These are phyloP conservation scores for Nothoprocta perdicaria DNA, from an alignment of 2,113 vertebrate genomes.

Conservation along the genomic window DNA sequence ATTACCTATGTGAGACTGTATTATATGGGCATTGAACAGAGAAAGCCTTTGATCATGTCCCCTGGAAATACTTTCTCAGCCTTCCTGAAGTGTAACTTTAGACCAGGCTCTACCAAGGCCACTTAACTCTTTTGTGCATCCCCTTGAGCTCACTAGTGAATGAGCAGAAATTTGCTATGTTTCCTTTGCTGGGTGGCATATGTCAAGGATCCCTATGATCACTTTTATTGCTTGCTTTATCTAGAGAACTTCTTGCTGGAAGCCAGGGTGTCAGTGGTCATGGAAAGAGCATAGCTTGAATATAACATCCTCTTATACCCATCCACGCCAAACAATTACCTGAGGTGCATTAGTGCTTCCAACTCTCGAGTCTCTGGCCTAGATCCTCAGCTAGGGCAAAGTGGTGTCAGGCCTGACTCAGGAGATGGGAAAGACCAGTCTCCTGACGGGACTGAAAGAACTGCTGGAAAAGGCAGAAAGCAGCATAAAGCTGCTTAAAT, in stretches of 20 bases:
- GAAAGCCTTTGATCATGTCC: constrained; percentile 39
- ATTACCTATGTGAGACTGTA: not conserved
- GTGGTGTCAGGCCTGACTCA: fast-evolving
- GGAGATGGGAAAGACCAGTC: not conserved
- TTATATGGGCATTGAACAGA: constrained; percentile 9
- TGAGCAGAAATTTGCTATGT: constrained; percentile 13
- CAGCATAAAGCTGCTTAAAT: not conserved
- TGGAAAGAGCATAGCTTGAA: constrained; percentile 19
- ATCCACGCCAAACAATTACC: constrained; percentile 28
- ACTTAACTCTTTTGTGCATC: constrained; percentile 67
- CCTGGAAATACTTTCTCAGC: constrained; percentile 29
- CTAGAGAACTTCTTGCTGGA: constrained; percentile 57
- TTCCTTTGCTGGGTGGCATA: constrained; percentile 29
- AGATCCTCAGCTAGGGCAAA: not conserved
- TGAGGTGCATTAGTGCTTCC: not conserved
- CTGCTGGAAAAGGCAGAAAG: not conserved
- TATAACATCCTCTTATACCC: not conserved
- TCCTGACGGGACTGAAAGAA: fast-evolving
- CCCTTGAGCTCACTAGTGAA: constrained; percentile 58
- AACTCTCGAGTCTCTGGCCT: not conserved
- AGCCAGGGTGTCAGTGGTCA: not conserved
- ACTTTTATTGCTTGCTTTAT: constrained; percentile 59
- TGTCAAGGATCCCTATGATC: constrained; percentile 56
- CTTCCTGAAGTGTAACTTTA: constrained; percentile 65
- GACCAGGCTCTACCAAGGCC: constrained; percentile 52